A percentile compares a stretch with the other conserved stretches of the same genome.
Conservation (phyloP, 2,797 vertebrate species). For the Melopsittacus undulatus region DNA sequence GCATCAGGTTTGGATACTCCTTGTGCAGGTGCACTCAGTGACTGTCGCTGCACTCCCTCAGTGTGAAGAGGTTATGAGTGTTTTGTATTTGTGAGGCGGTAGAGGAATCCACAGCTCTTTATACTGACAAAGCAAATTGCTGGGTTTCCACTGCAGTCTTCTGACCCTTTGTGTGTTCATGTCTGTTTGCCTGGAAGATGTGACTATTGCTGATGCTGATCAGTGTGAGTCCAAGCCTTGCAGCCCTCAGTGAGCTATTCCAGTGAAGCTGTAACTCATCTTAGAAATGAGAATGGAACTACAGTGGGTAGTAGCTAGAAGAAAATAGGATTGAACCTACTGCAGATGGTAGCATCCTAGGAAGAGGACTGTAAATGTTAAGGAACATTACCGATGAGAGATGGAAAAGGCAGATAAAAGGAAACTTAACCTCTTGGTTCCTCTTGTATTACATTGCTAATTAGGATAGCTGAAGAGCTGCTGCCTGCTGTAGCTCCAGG, state of each 20-base stretch:
- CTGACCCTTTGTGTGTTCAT: background rate
- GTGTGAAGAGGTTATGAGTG: background rate
- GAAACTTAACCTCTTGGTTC: too few species aligned
- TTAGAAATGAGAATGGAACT: background rate
- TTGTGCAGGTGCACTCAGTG: background rate
- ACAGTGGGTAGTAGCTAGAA: background rate
- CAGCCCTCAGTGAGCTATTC: background rate
- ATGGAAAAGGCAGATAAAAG: slow-evolving; percentile 21
- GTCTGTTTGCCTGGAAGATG: background rate
- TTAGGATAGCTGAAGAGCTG: slow-evolving; percentile 9
- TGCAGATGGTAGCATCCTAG: background rate
- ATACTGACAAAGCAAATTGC: background rate
- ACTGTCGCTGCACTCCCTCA: background rate
- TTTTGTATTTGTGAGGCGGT: background rate
- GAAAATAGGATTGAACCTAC: background rate
- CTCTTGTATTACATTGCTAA: slow-evolving; percentile 29
- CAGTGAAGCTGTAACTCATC: background rate
- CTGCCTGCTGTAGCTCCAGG: background rate
- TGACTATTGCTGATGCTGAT: background rate
- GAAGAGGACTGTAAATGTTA: background rate
- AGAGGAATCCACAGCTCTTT: background rate
- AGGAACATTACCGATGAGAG: background rate
- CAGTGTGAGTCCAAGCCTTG: background rate
- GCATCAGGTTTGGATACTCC: background rate
- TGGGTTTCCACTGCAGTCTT: background rate